Evolutionary conservation across 2,113 vertebrate species (phyloP), one percentile per base, ranked within the genome.

Genomic region (Acrocephalus kingi): DNA sequence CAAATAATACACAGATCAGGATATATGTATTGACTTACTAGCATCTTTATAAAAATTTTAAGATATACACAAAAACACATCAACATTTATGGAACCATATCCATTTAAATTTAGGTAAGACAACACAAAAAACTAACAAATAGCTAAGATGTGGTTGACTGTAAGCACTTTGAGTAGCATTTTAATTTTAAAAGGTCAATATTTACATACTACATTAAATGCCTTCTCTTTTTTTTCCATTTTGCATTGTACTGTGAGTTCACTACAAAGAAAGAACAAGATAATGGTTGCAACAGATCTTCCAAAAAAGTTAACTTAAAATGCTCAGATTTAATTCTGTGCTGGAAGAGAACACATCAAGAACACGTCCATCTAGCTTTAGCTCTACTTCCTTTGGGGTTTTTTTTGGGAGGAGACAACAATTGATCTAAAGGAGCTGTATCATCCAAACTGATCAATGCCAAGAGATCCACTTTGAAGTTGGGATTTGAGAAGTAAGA

Each of bases 231-330:
- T 81, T 35, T 43, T n/a, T 58, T 11, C 17, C 88, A 91, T 75
- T 94, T 84, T 97, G 96, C 93, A 72, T 94, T 11, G 18, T 93
- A 62, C 84, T 91, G 96, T 94, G 96, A 98, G 96, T 92, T 98
- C 97, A 98, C 93, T 96, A 98, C 96, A 93, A 94, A 96, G 93
- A 98, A 98, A 98, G 97, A 98, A 97, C 90, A 98, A 96, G 98
- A 99, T 99, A 99, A 99, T 99, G 98, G 99, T 99, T 99, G 99
- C 99, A 98, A 98, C 98, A 98, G 98, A 97, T 97, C 98, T 98
- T 98, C 96, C 74, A 94, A 71, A 76, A 88, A 94, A 95, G 92
- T 54, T 90, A 72, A 97, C 94, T 95, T 20, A 51, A 62, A 64
- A 92, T 46, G 80, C n/a, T 66, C 61, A 51, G 90, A 71, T 61